phyloP scores from a whole-genome alignment of 2,113 vertebrate species.

The Eubucco bourcierii region DNA sequence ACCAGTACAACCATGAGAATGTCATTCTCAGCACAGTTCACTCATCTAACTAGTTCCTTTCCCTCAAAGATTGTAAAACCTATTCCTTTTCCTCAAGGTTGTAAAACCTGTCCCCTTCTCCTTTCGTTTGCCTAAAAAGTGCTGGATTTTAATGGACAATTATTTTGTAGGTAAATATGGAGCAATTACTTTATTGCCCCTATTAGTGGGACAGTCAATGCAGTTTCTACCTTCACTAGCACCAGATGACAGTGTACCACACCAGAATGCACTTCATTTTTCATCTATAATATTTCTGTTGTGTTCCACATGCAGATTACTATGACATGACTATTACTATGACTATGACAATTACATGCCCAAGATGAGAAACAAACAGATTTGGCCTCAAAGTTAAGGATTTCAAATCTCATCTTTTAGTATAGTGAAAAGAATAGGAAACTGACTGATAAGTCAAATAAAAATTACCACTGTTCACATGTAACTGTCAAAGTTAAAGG shows the following conservation, averaged over 20 bases:
- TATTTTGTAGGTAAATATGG: background rate
- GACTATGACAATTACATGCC: too few relatives aligned
- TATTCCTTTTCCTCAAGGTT: background rate
- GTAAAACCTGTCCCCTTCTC: background rate
- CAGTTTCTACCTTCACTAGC: background rate
- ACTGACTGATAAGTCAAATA: background rate
- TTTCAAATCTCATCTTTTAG: background rate
- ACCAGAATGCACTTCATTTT: background rate
- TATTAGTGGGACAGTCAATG: background rate
- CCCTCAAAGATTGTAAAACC: background rate
- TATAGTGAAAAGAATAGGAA: background rate
- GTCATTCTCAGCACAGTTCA: background rate
- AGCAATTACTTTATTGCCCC: rapidly evolving
- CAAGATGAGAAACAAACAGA: background rate
- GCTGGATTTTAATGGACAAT: background rate
- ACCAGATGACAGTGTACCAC: background rate
- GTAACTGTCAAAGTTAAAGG: background rate
- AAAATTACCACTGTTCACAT: background rate
- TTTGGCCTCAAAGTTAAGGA: background rate
- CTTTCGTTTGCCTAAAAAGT: background rate
- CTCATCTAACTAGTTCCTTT: background rate
- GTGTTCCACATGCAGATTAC: background rate
- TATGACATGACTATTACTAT: too few relatives aligned
- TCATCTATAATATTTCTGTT: background rate
- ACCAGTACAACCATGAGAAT: background rate